phyloP scores from a whole-genome alignment of 2,797 vertebrate genomes.

The Arctocebus calabarensis region DNA sequence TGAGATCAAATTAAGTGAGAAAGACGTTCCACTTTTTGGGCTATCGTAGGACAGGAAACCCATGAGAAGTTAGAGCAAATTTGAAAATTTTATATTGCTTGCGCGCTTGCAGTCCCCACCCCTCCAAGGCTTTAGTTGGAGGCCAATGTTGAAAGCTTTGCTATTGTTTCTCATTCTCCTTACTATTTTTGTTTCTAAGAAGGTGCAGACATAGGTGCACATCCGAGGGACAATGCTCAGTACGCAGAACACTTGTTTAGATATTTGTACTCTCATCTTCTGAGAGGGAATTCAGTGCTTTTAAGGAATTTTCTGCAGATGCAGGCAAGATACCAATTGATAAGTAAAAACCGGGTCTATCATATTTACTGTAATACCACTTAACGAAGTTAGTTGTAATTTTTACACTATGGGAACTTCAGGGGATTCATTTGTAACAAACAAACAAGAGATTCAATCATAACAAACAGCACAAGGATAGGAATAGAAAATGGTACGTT shows the following conservation, averaged over 20 bases:
- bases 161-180: neutral
- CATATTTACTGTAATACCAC: neutral
- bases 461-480: neutral
- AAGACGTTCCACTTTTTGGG: neutral
- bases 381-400: neutral
- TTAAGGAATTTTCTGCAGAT: constrained; percentile 36
- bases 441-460: neutral
- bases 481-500: neutral
- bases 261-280: neutral
- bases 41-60: neutral
- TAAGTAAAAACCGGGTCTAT: neutral
- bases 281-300: neutral
- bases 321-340: neutral
- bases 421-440: neutral
- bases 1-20: neutral
- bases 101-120: neutral
- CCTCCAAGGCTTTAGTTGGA: neutral
- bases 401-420: neutral
- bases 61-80: neutral
- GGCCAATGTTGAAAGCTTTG: neutral
- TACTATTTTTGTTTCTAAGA: neutral
- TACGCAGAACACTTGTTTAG: neutral
- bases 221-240: neutral
- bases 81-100: neutral
- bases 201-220: neutral